These are phyloP conservation scores for Acrocephalus kingi DNA, from an alignment of 2,113 vertebrate species.

Conservation along the genomic window DNA sequence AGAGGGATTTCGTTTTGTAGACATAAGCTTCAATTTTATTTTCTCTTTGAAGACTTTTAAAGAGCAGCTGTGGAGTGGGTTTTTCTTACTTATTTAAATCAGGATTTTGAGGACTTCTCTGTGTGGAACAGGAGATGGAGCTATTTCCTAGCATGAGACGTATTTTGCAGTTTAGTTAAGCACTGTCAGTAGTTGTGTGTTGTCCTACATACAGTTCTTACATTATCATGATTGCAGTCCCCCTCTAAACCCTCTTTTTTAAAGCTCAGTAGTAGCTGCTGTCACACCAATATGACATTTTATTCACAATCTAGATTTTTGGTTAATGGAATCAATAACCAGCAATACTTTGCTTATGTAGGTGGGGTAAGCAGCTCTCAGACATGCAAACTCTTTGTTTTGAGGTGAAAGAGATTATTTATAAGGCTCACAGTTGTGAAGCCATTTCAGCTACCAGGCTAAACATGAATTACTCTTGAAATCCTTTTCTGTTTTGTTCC, in stretches of 20 bases:
- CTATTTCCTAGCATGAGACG: slow-evolving; percentile 60
- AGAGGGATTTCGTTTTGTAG: neutral
- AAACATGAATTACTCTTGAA: neutral
- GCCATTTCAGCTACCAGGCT: neutral
- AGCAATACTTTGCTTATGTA: neutral
- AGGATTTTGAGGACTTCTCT: neutral
- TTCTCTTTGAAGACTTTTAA: neutral
- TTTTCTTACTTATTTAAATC: neutral
- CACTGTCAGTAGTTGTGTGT: neutral
- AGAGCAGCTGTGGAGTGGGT: neutral
- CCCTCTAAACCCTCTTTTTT: neutral
- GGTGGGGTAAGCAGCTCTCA: neutral
- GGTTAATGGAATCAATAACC: neutral
- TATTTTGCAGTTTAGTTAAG: neutral
- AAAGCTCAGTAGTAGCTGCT: neutral
- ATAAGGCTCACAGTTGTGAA: neutral
- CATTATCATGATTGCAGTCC: neutral
- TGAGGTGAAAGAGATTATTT: neutral
- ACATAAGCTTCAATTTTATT: neutral
- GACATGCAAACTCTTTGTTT: neutral
- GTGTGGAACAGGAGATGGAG: slow-evolving; percentile 75
- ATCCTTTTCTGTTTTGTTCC: neutral
- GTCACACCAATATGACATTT: neutral
- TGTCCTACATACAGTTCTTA: neutral
- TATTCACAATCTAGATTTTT: neutral